Conservation (phyloP, 2,797 vertebrate genomes). For the Mastacembelus armatus region DNA sequence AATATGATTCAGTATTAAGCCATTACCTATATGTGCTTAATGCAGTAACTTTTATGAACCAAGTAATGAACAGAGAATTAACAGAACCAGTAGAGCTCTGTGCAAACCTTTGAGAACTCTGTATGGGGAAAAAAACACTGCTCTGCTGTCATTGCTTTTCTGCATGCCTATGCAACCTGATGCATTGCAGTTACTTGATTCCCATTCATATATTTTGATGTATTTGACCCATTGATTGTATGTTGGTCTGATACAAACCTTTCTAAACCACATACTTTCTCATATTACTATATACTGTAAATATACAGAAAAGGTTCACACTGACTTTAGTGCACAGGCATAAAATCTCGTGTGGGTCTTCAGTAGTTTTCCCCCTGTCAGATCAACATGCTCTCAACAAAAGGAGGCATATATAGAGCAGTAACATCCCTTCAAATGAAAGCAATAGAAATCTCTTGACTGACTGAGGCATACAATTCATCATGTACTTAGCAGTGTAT, state of each 20-base stretch:
- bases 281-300: background rate
- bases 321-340: background rate
- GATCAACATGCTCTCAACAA: no score
- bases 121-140: background rate
- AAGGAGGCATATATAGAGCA: slow-evolving; percentile 1
- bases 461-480: background rate
- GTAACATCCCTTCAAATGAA: background rate
- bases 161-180: slow-evolving; percentile 4
- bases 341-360: no score
- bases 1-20: slow-evolving; percentile 10
- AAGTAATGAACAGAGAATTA: slow-evolving; percentile 20
- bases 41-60: slow-evolving; percentile 9
- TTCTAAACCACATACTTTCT: background rate
- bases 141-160: slow-evolving; percentile 9
- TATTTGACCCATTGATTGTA: background rate
- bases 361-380: no score
- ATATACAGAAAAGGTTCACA: background rate
- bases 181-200: slow-evolving; percentile 36
- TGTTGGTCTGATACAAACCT: background rate
- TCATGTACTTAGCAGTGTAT: slow-evolving; percentile 41
- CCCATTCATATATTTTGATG: slow-evolving; percentile 11
- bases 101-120: slow-evolving; percentile 16
- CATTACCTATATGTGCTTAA: background rate
- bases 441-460: slow-evolving; percentile 12
- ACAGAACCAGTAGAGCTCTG: slow-evolving; percentile 3